Base-by-base conservation (phyloP, 2,113 vertebrate genomes). In the Microtus pennsylvanicus region DNA sequence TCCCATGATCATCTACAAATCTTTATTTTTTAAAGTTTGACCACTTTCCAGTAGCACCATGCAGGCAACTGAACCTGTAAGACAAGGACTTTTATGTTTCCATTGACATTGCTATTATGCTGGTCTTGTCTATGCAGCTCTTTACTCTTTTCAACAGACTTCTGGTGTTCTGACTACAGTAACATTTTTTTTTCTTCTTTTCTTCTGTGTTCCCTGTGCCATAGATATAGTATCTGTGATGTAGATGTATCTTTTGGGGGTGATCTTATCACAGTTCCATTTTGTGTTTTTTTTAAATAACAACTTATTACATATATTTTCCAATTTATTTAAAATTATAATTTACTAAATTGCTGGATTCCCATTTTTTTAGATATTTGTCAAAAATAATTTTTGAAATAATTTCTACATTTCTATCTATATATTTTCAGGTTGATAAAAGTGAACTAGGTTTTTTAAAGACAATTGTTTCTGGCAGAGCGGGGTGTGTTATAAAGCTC, bases 311-410 rank as follows among this genome's bases (percentile, higher is more conserved):
- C 50, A 45, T 42, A 35, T 38, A 58, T 85, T 87, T 85, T 30
- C 30, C 42, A 2, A 89, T 78, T 83, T 83, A 85, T 22, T 74
- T 82, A 95, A 87, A 67, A 42, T 63, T 89, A 90, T 78, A 19
- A 50, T 82, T 81, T 81, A 38, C 77, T 7, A 93, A 93, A 88
- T 74, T 74, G 42, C 28, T 94, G 5, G 13, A 69, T 80, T 95
- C 86, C 5, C 69, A 74, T 87, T 94, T 3, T 86, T 47, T 90
- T 94, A 26, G 11, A 42, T 70, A 12, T 92, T 72, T 90, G 88
- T 89, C 30, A 72, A 75, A 80, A 47, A 55, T 75, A 75, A 45
- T 24, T 74, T 77, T 77, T 77, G 26, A 74, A 65, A 63, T 87
- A 75, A 5, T 76, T 89, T 88, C 24, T 42, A 5, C 45, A 50